phyloP scores from a whole-genome alignment of 1,140 invertebrate genomes.

The Drosophila yakuba region DNA sequence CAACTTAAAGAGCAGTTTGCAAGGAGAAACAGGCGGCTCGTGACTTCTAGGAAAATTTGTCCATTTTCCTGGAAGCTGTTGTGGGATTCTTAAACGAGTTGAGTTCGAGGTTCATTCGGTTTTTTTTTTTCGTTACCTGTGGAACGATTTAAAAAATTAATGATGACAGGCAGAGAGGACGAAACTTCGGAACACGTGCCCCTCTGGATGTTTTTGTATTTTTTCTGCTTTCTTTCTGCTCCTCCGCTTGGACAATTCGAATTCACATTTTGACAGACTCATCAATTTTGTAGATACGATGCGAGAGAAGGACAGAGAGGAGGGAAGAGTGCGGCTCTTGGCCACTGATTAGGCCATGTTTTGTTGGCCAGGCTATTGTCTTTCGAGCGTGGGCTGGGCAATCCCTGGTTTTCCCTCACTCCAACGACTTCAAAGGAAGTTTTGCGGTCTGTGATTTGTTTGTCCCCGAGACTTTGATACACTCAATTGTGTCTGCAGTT shows the following conservation, averaged over 20 bases:
- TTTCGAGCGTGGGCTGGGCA: conserved; percentile 34
- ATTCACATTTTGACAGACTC: conserved; percentile 84
- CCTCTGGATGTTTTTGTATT: conserved; percentile 13
- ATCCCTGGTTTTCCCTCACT: conserved; percentile 9
- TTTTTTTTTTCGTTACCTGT: conserved; percentile 49
- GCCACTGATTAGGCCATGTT: conserved; percentile 61
- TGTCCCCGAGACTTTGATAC: conserved; percentile 56
- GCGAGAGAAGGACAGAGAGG: not conserved
- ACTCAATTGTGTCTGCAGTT: conserved; percentile 57
- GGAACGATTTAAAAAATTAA: conserved; percentile 77
- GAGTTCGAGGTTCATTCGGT: conserved; percentile 16
- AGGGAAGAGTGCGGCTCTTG: conserved; percentile 4
- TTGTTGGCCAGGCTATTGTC: conserved; percentile 51
- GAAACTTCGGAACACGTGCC: conserved; percentile 66
- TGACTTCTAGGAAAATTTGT: conserved; percentile 80
- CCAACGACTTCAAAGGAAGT: conserved; percentile 63
- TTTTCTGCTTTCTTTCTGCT: conserved; percentile 9
- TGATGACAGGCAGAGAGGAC: conserved; percentile 70
- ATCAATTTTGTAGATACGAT: conserved; percentile 84
- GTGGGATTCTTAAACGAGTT: conserved; percentile 12
- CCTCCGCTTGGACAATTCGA: conserved; percentile 52
- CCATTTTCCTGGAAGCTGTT: conserved; percentile 66
- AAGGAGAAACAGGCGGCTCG: conserved; percentile 16
- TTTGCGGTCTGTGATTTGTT: conserved; percentile 80
- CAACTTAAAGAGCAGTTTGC: too few species aligned